Conservation (phyloP, 2,797 vertebrate species). For the Cirrhinus mrigala region DNA sequence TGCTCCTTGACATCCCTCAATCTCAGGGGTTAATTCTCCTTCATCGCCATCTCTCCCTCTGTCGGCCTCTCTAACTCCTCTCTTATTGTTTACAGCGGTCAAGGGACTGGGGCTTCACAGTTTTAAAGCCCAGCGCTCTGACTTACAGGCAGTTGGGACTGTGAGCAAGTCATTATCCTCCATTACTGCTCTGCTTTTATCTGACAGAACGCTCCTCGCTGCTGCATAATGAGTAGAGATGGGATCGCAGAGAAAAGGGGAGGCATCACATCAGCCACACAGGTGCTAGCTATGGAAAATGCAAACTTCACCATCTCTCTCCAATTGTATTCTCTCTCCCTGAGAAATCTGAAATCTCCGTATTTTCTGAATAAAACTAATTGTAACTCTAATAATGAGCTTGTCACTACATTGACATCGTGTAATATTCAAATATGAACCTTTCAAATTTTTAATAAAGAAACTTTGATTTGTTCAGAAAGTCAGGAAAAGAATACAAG, state of each 20-base stretch:
- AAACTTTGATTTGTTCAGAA: conserved; percentile 14
- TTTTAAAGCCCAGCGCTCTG: conserved; percentile 55
- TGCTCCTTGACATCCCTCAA: conserved; percentile 11
- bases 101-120: conserved; percentile 49
- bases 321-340: conserved; percentile 12
- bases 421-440: conserved; percentile 6
- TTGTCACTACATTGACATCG: neutral
- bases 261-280: conserved; percentile 63
- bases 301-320: conserved; percentile 39
- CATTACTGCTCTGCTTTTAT: conserved; percentile 72
- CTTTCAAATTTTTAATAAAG: neutral
- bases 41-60: neutral
- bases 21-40: conserved; percentile 47
- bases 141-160: conserved; percentile 66
- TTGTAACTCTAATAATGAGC: neutral
- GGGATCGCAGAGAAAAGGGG: conserved; percentile 68
- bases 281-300: conserved; percentile 66
- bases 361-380: neutral
- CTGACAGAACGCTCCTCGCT: conserved; percentile 70
- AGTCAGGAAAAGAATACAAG: neutral
- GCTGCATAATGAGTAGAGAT: conserved; percentile 71
- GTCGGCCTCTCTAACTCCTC: neutral
- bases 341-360: neutral
- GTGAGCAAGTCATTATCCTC: conserved; percentile 75
- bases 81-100: conserved; percentile 45